Percentiles rank a stretch among this genome's conserved stretches.
These are phyloP conservation scores for Epistrophe grossulariae DNA, from an alignment of 2,888 invertebrate genomes.

Conservation along the genomic window DNA sequence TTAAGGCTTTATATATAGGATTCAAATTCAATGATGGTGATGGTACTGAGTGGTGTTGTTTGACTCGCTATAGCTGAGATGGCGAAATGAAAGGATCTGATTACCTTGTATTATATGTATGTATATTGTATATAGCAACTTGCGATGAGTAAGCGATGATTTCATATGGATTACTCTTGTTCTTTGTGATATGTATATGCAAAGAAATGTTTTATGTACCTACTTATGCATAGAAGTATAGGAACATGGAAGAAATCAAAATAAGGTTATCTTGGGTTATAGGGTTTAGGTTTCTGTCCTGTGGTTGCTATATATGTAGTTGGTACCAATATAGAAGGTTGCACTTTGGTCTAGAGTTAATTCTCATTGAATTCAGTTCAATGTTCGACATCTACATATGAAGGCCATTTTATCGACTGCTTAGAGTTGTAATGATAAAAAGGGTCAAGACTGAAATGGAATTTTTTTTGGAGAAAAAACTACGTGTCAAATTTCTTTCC, in stretches of 20 bases:
- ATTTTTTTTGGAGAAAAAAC: too few relatives aligned
- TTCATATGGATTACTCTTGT: conserved; percentile 50
- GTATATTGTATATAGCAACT: conserved; percentile 8
- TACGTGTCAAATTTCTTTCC: too few relatives aligned
- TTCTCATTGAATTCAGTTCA: conserved; percentile 18
- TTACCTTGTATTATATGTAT: conserved; percentile 32
- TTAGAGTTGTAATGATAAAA: too few relatives aligned
- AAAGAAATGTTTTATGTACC: conserved; percentile 20
- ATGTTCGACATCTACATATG: conserved; percentile 28
- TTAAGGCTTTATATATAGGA: conserved; percentile 13
- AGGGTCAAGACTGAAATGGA: too few relatives aligned
- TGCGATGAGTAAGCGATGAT: conserved; percentile 57
- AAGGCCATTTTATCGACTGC: conserved; percentile 3
- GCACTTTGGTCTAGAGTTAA: neutral
- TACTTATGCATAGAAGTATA: neutral
- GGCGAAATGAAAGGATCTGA: conserved; percentile 67
- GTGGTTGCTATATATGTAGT: conserved; percentile 5
- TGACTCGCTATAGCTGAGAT: conserved; percentile 3
- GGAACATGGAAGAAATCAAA: conserved; percentile 23
- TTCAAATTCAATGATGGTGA: neutral
- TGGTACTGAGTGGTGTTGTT: conserved; percentile 32
- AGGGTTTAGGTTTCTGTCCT: conserved; percentile 51
- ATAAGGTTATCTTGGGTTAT: conserved; percentile 54
- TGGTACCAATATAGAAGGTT: neutral
- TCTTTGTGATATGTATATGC: conserved; percentile 16